Base-by-base conservation (phyloP, 2,113 vertebrate genomes). In the Syrmaticus mikado region DNA sequence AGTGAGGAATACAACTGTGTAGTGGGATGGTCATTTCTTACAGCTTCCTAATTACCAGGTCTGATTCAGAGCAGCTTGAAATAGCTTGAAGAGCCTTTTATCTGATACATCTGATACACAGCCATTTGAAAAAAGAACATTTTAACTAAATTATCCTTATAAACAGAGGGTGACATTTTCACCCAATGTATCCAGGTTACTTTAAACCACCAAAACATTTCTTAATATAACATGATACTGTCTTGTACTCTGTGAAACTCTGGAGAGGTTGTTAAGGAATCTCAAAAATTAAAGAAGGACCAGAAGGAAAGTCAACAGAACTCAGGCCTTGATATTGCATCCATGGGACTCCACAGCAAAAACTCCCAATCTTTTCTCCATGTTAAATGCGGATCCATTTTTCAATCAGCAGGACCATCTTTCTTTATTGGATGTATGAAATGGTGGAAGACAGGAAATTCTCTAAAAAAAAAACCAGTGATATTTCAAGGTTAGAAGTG, bases 301-400 rank as follows among this genome's bases (percentile, higher is more conserved):
- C 48, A 14, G 58, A 46, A 86, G 43, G 11, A 71, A 90, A 55
- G 13, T 27, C 43, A 75, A 10, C 21, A 60, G 67, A 89, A 77
- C 16, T 53, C 21, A 53, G 7, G 10, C 36, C 8, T 48, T 36
- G 8, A 28, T 65, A n/a, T 9, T 81, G 20, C 11, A 30, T 71
- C 28, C 0, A 1, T 19, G 4, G 7, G 11, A 41, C 28, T 80
- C 70, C 25, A 28, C 7, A 45, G 25, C 15, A 66, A 85, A 78
- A 85, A 30, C 1, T 4, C 25, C 5, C 16, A 10, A 6, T 81
- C 28, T 36, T 10, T 8, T 82, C 13, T 9, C 0, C 0, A 0
- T n/a, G 15, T 52, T 36, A 40, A 72, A 82, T 89, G 11, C 5
- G 27, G 19, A 24, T 27, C 11, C 4, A 3, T 19, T 76, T 85